These are phyloP conservation scores for Taurulus bubalis DNA, from an alignment of 2,113 vertebrate species.

Conservation along the genomic window DNA sequence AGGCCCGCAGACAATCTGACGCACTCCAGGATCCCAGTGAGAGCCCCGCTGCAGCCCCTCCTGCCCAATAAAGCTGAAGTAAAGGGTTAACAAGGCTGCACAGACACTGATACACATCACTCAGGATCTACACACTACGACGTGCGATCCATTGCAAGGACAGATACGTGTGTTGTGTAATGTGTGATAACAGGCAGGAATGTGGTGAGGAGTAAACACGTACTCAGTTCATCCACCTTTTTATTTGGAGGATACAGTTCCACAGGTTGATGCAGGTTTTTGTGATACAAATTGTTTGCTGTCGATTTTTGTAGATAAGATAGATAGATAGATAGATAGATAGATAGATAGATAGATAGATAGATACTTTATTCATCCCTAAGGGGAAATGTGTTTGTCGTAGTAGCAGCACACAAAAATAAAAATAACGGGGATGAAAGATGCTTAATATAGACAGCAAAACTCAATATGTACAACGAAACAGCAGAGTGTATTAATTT, in stretches of 20 bases:
- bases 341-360: too few species aligned
- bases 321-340: too few species aligned
- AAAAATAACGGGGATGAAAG: too few species aligned
- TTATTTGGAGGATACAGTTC: neutral
- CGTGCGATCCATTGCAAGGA: constrained; percentile 2
- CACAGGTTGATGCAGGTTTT: neutral
- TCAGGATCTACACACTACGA: constrained; percentile 19
- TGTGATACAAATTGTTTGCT: neutral
- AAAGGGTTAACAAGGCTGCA: constrained; percentile 75
- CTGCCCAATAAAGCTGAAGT: constrained; percentile 55
- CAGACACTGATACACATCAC: constrained; percentile 37
- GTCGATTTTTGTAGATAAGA: neutral
- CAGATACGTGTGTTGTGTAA: neutral
- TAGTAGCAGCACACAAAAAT: too few species aligned
- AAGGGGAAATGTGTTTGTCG: too few species aligned
- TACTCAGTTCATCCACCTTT: neutral
- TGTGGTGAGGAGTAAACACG: constrained; percentile 10
- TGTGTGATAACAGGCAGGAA: constrained; percentile 26
- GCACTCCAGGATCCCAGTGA: constrained; percentile 78
- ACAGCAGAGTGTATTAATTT: too few species aligned
- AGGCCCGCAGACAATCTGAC: constrained; percentile 83
- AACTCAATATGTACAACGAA: too few species aligned
- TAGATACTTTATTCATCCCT: too few species aligned
- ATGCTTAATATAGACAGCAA: too few species aligned
- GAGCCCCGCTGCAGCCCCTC: constrained; percentile 56